Conservation (phyloP, 1,140 invertebrate species). For the Diuraphis noxia region DNA sequence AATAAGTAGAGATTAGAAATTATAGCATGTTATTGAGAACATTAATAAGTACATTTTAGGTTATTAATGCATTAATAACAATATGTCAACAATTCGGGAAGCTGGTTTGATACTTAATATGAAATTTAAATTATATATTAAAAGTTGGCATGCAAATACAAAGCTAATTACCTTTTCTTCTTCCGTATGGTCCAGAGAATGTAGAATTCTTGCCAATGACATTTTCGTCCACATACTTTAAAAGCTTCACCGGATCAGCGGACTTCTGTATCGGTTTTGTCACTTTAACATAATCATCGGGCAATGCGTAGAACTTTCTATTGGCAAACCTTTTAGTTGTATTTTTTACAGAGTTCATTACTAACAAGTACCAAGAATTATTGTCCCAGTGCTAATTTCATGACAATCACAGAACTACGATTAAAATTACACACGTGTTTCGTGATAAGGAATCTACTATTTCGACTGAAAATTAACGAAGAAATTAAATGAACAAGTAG, state of each 20-base stretch:
- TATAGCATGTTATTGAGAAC: background rate
- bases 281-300: constrained; percentile 60
- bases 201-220: constrained; percentile 77
- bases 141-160: background rate
- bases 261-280: constrained; percentile 61
- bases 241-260: constrained; percentile 70
- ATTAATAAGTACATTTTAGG: background rate
- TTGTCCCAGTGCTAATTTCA: background rate
- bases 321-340: constrained; percentile 61
- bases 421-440: background rate
- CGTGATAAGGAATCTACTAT: background rate
- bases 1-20: background rate
- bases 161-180: constrained; percentile 73
- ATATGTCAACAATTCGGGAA: background rate
- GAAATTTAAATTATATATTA: background rate
- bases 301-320: constrained; percentile 63
- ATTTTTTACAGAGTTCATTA: constrained; percentile 42
- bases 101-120: background rate
- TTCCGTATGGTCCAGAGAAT: constrained; percentile 79
- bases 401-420: background rate
- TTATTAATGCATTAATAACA: background rate
- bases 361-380: background rate
- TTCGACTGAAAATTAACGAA: background rate
- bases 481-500: background rate
- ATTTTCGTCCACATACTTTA: constrained; percentile 79